Base-by-base conservation (phyloP, 2,888 invertebrate species). In the Omphaloscelis lunosa region DNA sequence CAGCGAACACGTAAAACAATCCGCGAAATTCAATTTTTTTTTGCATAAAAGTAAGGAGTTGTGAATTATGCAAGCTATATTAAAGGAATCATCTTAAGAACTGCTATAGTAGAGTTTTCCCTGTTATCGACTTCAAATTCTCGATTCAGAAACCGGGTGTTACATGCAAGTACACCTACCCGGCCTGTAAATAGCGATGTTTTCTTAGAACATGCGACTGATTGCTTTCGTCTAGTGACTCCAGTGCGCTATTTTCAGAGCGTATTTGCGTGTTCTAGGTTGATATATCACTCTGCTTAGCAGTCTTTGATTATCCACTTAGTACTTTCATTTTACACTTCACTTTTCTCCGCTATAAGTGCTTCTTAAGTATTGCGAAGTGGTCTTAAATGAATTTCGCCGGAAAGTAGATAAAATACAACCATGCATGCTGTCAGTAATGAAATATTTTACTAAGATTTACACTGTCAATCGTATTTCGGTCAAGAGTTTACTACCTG, bases 131-230 rank as follows among this genome's bases (percentile, higher is more conserved):
- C 8, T 23, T 29, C 12, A 34, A 29, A 51, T 51, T 51, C 9
- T 23, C 9, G 29, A 51, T 51, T 51, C 67, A 6, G 9, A 53
- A 34, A 56, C 56, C n/a, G n/a, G 34, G 7, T 56, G 17, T 34
- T n/a, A 34, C 67, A 76, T 56, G 41, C 56, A 63, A 11, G 27
- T 59, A 61, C 51, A 41, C 15, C 48, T 63, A 72, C 74, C 65
- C 69, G 67, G 61, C 75, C 76, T 84, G 82, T 76, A 85, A 89
- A 85, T 72, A 80, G 75, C 72, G 62, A 76, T 39, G 82, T 83
- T 85, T 84, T 83, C 88, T 82, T 62, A 79, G 88, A 86, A 89
- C 84, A 78, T 77, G 65, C 68, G 71, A 59, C 79, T 72, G 79
- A 86, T 82, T 74, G 69, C 74, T 72, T 67, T 73, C 74, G 65